Evolutionary conservation across 2,797 vertebrate genomes (phyloP).

Genomic region (Lepilemur ruficaudatus): DNA sequence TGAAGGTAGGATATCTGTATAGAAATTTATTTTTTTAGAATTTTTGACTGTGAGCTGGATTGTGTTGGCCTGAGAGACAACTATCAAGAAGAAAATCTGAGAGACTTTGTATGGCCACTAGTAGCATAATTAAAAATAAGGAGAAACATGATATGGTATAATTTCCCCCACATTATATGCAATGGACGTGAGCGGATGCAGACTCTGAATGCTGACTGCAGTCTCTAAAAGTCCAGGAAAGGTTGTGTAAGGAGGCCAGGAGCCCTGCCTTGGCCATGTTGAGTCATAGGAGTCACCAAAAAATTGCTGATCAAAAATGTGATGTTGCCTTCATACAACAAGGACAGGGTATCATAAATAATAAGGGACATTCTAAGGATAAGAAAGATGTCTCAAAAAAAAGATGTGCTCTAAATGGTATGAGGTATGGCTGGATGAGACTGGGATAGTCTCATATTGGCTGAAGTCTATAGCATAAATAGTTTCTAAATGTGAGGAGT

Average conservation of each 20-base stretch:
- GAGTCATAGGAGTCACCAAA: neutral
- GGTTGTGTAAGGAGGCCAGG: neutral
- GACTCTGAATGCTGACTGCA: neutral
- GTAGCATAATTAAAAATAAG: neutral
- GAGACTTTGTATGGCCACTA: neutral
- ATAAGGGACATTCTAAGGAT: no score
- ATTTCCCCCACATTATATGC: neutral
- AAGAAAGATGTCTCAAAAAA: no score
- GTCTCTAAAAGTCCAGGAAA: neutral
- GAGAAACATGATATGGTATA: neutral
- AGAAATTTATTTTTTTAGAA: neutral
- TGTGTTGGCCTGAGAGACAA: neutral
- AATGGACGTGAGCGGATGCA: neutral
- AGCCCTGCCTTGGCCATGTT: neutral
- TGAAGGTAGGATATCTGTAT: neutral
- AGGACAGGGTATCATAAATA: no score
- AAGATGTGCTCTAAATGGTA: neutral
- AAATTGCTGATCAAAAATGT: neutral
- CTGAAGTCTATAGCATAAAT: neutral
- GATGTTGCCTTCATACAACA: no score
- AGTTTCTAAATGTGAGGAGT: neutral
- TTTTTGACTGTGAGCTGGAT: neutral
- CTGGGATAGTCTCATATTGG: neutral
- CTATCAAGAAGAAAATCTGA: neutral
- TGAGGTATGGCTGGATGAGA: neutral